A percentile compares a stretch with the other conserved stretches of the same genome.
phyloP scores from a whole-genome alignment of 2,113 vertebrate species.

The Calyptommatus sinebrachiatus region DNA sequence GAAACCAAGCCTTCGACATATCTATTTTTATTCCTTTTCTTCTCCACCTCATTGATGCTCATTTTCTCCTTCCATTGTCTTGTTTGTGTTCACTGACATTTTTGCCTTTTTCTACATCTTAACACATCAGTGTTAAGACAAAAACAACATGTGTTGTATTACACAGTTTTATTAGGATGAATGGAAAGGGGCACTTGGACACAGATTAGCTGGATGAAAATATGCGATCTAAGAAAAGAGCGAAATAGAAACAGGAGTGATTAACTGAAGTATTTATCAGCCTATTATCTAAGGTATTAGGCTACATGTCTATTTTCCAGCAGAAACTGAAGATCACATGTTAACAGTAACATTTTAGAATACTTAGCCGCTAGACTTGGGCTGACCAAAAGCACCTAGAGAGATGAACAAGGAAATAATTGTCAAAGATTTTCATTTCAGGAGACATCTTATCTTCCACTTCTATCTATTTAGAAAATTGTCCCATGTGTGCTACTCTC shows the following conservation, averaged over 20 bases:
- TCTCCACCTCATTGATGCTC: neutral
- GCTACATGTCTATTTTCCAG: neutral
- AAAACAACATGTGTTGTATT: neutral
- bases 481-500: neutral
- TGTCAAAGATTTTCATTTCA: neutral
- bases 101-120: neutral
- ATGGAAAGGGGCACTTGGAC: neutral
- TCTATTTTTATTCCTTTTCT: neutral
- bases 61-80: neutral
- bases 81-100: neutral
- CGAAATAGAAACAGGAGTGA: neutral
- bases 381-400: slow-evolving; percentile 10
- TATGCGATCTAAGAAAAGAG: too few species aligned
- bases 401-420: slow-evolving; percentile 41
- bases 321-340: neutral
- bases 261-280: neutral
- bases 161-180: neutral
- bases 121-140: neutral
- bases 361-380: neutral
- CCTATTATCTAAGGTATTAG: neutral
- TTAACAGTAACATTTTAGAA: too few species aligned
- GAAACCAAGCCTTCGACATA: too few species aligned
- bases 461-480: slow-evolving; percentile 4
- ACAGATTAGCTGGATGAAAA: too few species aligned
- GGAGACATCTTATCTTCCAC: neutral